Evolutionary conservation across 2,797 vertebrate genomes (phyloP).

Genomic region (Tadarida brasiliensis): DNA sequence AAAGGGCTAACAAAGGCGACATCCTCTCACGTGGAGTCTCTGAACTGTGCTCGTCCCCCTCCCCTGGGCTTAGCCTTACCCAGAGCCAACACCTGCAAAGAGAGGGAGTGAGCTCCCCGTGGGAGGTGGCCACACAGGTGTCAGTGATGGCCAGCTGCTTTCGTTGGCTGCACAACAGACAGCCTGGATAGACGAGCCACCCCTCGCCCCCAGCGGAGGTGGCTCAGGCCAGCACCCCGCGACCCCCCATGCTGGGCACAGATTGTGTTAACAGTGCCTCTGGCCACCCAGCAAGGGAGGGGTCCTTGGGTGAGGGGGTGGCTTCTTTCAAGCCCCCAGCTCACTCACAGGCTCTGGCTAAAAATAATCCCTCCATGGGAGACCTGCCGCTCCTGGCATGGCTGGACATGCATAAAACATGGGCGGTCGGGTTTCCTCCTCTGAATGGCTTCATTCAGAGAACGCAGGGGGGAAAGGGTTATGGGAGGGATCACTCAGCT

Average conservation of each 20-base stretch:
- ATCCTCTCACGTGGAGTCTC: slow-evolving; percentile 34
- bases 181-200: slow-evolving; percentile 46
- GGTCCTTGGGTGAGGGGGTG: background rate
- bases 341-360: slow-evolving; percentile 36
- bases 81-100: slow-evolving; percentile 60
- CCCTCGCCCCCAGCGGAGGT: background rate
- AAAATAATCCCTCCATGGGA: slow-evolving; percentile 74
- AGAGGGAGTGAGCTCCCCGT: fast-evolving
- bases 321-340: slow-evolving; percentile 17
- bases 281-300: slow-evolving; percentile 22
- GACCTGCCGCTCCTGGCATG: background rate
- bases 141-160: slow-evolving; percentile 6
- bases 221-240: background rate
- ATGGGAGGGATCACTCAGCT: slow-evolving; percentile 62
- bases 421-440: slow-evolving; percentile 68
- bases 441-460: slow-evolving; percentile 81
- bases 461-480: slow-evolving; percentile 65
- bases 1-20: slow-evolving; percentile 63
- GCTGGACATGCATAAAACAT: slow-evolving; percentile 66
- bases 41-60: background rate
- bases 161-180: slow-evolving; percentile 61
- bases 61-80: slow-evolving; percentile 37
- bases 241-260: background rate
- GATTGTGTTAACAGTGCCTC: slow-evolving; percentile 60
- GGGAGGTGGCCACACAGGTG: background rate